Percentiles rank a stretch among this genome's conserved stretches.
Conservation (phyloP, 2,797 vertebrate species). For the Paramormyrops hopkinsi region DNA sequence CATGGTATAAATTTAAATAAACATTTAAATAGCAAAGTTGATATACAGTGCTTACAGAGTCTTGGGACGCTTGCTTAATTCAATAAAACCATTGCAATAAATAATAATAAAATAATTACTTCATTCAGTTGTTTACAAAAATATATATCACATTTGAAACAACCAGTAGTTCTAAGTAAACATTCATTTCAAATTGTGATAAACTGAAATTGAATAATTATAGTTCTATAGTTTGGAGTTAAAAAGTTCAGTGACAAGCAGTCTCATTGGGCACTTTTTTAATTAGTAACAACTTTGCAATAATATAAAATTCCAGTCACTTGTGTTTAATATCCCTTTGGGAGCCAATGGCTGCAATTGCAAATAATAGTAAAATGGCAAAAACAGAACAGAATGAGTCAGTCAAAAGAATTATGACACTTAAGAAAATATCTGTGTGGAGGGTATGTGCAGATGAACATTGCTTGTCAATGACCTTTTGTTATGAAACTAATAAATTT, state of each 20-base stretch:
- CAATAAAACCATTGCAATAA: not conserved
- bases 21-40: not conserved
- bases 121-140: not conserved
- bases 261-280: not conserved
- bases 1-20: not conserved
- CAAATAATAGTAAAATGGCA: not conserved
- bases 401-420: not conserved
- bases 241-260: not conserved
- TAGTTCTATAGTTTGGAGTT: not conserved
- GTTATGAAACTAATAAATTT: not conserved
- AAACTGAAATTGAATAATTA: no score
- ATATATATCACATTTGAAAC: not conserved
- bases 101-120: not conserved
- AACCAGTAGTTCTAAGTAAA: not conserved
- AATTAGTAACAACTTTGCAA: not conserved
- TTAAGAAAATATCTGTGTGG: not conserved
- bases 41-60: not conserved
- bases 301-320: not conserved
- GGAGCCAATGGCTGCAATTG: not conserved
- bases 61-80: not conserved
- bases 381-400: not conserved
- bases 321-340: not conserved
- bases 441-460: not conserved
- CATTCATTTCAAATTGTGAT: no score
- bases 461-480: not conserved